phyloP scores from a whole-genome alignment of 2,888 invertebrate species.

The Phorcus lineatus region DNA sequence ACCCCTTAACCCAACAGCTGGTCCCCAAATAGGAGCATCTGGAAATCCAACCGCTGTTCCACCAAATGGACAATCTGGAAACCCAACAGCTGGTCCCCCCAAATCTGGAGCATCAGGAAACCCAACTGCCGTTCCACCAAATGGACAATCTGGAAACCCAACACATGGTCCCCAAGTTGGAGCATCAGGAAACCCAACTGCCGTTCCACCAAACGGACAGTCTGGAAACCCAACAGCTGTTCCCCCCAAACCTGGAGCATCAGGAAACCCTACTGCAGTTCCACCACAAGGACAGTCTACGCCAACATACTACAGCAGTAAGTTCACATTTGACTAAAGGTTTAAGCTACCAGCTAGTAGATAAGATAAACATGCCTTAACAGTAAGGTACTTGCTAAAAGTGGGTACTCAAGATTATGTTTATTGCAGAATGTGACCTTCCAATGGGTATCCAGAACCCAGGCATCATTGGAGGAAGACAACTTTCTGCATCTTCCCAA shows the following conservation, averaged over 20 bases:
- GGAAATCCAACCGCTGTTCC: slow-evolving; percentile 40
- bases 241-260: background rate
- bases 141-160: background rate
- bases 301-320: background rate
- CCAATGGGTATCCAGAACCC: slow-evolving; percentile 63
- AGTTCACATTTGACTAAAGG: background rate
- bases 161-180: background rate
- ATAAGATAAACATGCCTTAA: too few relatives aligned
- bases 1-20: slow-evolving; percentile 37
- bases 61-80: background rate
- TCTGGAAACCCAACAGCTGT: slow-evolving; percentile 17
- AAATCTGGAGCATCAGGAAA: slow-evolving; percentile 23
- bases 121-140: slow-evolving; percentile 30
- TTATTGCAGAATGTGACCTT: slow-evolving; percentile 53
- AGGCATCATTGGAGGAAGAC: slow-evolving; percentile 51
- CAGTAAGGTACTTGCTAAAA: too few relatives aligned
- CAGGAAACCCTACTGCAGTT: background rate
- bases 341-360: background rate
- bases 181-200: slow-evolving; percentile 32
- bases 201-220: slow-evolving; percentile 32
- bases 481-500: slow-evolving; percentile 59
- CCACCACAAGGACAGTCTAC: background rate
- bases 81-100: slow-evolving; percentile 9
- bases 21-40: slow-evolving; percentile 34
- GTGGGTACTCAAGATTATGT: too few relatives aligned